Conservation (phyloP, 2,113 vertebrate genomes). For the Epinephelus moara region DNA sequence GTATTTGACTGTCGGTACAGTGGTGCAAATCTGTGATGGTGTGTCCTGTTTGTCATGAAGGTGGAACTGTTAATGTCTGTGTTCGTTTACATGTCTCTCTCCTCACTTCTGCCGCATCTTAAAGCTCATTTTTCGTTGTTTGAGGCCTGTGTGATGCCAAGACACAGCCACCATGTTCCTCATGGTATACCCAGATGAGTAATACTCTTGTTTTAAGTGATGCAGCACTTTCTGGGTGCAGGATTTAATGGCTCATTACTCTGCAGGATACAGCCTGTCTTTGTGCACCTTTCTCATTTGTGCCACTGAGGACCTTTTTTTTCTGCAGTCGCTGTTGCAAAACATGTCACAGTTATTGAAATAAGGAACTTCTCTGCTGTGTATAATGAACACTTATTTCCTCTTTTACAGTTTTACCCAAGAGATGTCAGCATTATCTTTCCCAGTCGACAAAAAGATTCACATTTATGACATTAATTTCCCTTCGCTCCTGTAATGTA, state of each 20-base stretch:
- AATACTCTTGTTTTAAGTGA: constrained; percentile 1
- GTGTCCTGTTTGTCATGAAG: constrained; percentile 56
- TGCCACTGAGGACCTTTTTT: constrained; percentile 27
- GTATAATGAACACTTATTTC: constrained; percentile 40
- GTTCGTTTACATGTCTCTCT: constrained; percentile 51
- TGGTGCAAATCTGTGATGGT: constrained; percentile 50
- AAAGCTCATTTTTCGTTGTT: constrained; percentile 28
- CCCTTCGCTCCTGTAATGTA: constrained; percentile 4
- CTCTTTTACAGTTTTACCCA: constrained; percentile 40
- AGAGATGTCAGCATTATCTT: constrained; percentile 15
- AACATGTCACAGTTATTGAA: constrained; percentile 33
- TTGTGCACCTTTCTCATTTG: constrained; percentile 23
- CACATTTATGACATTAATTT: constrained; percentile 31
- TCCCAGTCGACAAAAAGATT: constrained; percentile 1
- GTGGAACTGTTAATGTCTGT: constrained; percentile 50
- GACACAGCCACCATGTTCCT: constrained; percentile 6
- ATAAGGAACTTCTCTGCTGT: constrained; percentile 45
- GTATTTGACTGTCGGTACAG: constrained; percentile 55
- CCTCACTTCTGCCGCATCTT: constrained; percentile 31
- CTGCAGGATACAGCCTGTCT: constrained; percentile 25
- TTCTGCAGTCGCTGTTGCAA: constrained; percentile 20
- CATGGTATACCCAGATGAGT: constrained; percentile 22
- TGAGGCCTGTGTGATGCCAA: constrained; percentile 25
- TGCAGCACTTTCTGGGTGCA: constrained; percentile 45
- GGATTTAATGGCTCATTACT: constrained; percentile 41